Evolutionary conservation across 35 echinoderm and acorn worm genomes (phyloP), one percentile per base, ranked within the genome.

Genomic region (Eucidaris tribuloides): DNA sequence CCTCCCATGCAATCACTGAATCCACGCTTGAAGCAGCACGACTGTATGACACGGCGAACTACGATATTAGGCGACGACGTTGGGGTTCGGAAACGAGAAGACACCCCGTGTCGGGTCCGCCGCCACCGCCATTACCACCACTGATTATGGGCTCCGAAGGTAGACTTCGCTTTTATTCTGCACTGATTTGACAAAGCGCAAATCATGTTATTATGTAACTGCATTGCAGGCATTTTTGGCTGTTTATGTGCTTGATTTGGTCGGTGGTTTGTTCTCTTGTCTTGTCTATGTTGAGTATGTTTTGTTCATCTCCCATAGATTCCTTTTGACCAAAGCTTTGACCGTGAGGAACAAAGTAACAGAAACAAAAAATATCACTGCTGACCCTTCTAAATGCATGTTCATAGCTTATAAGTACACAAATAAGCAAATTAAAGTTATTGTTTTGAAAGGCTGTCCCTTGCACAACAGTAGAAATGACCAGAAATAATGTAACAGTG

Each of bases 1-100:
- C 39, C 45, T 7, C 65, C 45, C 46, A 22, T 19, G 38, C 31
- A 23, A 45, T 46, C 35, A 38, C 74, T 58, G 29, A 17, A 30
- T 54, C 84, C 84, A 29, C 46, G 24, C 84, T 57, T 37, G 4
- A 38, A 38, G 35, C 74, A 79, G 68, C 34, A 9, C 34, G 68
- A 15, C 38, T 74, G 25, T 74, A 74, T 40, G 35, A 74, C 34
- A 74, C 68, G 37, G 35, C 68, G 35, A 38, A 74, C 68, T 74
- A 74, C 24, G 68, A 74, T 25, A 35, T 22, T 19, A 74, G 68
- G 68, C 68, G 2, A 4, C 68, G 68, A 15, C 68, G 68, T 3
- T 74, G 68, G 68, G 68, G 68, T 40, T 74, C 68, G 36, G 68
- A 74, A 25, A 22, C 44, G 36, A 14, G 68, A 40, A 33, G 68